Conservation (phyloP, 2,797 vertebrate species). For the Pangasius mekongensis region DNA sequence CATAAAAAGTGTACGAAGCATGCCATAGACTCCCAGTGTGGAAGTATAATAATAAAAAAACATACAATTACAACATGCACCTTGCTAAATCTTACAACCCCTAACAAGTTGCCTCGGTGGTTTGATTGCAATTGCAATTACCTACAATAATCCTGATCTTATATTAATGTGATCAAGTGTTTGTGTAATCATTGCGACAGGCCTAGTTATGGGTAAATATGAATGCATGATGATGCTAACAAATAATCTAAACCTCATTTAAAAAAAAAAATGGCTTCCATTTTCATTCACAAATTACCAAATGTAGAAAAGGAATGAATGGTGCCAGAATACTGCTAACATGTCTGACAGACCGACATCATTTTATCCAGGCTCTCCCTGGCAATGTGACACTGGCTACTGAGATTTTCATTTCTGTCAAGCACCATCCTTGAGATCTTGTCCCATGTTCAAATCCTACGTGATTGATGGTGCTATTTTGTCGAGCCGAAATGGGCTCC, state of each 20-base stretch:
- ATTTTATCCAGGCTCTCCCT: conserved; percentile 1
- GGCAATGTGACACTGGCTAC: conserved; percentile 9
- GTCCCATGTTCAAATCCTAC: conserved; percentile 18
- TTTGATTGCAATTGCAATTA: not conserved
- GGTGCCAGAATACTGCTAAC: not conserved
- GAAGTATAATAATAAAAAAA: not conserved
- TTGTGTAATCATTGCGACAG: not conserved
- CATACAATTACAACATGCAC: not conserved
- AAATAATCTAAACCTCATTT: not conserved
- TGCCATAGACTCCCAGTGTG: not conserved
- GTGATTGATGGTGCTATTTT: conserved; percentile 50
- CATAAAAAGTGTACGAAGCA: not conserved
- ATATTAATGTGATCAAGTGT: not conserved
- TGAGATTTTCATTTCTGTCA: conserved; percentile 48
- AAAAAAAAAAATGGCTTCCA: not conserved
- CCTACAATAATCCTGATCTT: not conserved
- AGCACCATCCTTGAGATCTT: conserved; percentile 42
- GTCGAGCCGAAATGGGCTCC: conserved; percentile 23
- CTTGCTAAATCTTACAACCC: not conserved
- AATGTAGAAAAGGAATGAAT: conserved; percentile 4
- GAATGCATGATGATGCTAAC: not conserved
- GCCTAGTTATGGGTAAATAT: not conserved
- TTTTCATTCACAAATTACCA: not conserved
- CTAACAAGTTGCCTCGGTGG: not conserved
- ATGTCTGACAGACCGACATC: not conserved